Evolutionary conservation across 2,113 vertebrate genomes (phyloP).

Genomic region (Buteo buteo): DNA sequence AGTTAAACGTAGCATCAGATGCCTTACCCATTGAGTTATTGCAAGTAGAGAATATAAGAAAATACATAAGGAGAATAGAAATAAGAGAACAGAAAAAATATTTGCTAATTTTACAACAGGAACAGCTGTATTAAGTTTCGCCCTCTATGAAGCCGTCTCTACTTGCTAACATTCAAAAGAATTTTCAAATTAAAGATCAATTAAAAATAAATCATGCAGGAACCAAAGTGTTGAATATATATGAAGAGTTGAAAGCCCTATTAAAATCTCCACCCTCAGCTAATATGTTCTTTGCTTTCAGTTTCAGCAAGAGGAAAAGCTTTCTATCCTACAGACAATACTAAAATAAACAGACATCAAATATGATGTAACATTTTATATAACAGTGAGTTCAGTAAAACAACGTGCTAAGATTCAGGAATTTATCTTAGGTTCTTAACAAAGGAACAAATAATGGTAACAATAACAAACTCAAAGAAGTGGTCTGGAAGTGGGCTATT

Average conservation of each 20-base stretch:
- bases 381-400: not conserved
- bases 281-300: not conserved
- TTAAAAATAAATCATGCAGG: not conserved
- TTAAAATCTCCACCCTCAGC: not conserved
- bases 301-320: not conserved
- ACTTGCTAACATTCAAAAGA: not conserved
- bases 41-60: not conserved
- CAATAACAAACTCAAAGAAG: not conserved
- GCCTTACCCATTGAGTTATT: not conserved
- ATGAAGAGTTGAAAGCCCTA: not conserved
- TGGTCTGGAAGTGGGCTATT: not conserved
- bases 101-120: not conserved
- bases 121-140: not conserved
- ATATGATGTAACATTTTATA: not conserved
- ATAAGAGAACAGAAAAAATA: not conserved
- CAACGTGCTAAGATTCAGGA: not conserved
- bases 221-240: not conserved
- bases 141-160: not conserved
- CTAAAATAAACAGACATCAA: not conserved
- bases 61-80: not conserved
- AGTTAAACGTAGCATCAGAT: not conserved
- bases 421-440: not conserved
- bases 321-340: not conserved
- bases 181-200: not conserved
- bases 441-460: not conserved